These are phyloP conservation scores for Sterna hirundo DNA, from an alignment of 2,113 vertebrate genomes.

Conservation along the genomic window DNA sequence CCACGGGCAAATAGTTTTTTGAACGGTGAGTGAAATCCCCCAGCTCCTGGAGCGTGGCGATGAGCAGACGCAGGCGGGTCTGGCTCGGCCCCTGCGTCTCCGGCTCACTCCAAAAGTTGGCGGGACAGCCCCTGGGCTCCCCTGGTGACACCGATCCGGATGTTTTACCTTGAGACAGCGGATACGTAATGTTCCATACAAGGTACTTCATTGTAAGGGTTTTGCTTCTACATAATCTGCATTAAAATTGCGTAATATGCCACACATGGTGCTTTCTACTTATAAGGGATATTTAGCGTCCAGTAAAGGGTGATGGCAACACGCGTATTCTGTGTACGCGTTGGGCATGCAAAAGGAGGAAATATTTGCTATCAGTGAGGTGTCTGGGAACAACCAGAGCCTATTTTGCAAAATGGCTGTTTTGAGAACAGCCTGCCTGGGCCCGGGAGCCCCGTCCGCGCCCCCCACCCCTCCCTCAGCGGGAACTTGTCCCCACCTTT, in stretches of 20 bases:
- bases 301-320: neutral
- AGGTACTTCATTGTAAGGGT: neutral
- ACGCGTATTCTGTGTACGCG: fast-evolving
- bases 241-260: fast-evolving
- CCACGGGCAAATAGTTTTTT: conserved; percentile 28
- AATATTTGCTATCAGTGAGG: fast-evolving
- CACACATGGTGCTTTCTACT: fast-evolving
- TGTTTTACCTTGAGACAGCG: fast-evolving
- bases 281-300: fast-evolving
- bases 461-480: too few relatives aligned
- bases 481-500: fast-evolving
- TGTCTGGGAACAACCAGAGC: neutral
- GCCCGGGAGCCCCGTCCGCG: fast-evolving
- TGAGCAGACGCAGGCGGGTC: neutral
- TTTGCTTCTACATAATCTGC: neutral
- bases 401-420: neutral
- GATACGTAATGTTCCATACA: fast-evolving
- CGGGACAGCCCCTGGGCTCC: neutral
- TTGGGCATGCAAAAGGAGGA: fast-evolving
- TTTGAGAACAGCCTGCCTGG: neutral
- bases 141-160: neutral
- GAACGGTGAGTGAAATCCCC: neutral
- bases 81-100: neutral
- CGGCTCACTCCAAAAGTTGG: neutral
- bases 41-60: too few relatives aligned